phyloP scores from a whole-genome alignment of 2,113 vertebrate species.

The Gymnorhina tibicen region DNA sequence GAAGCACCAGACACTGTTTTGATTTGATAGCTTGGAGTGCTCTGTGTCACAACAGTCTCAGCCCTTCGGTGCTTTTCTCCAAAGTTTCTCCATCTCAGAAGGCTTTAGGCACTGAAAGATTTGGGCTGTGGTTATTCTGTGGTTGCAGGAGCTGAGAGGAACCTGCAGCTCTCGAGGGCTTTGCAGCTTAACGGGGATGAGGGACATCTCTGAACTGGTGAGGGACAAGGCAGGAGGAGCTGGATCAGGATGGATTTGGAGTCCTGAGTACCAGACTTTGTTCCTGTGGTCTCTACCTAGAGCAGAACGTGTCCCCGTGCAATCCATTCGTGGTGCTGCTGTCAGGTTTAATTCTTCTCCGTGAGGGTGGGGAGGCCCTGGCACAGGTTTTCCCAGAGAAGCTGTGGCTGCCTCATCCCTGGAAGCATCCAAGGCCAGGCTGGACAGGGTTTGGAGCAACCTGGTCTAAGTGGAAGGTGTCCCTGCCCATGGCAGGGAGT shows the following conservation, averaged over 20 bases:
- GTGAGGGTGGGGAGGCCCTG: not conserved
- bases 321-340: not conserved
- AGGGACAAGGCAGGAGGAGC: not conserved
- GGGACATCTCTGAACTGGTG: not conserved
- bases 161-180: not conserved
- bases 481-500: not conserved
- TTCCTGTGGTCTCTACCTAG: not conserved
- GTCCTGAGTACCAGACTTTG: not conserved
- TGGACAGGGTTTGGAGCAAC: not conserved
- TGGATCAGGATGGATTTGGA: not conserved
- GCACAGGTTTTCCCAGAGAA: not conserved
- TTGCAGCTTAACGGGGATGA: not conserved
- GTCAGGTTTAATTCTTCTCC: not conserved
- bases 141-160: not conserved
- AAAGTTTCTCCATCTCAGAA: not conserved
- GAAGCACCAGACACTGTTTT: not conserved
- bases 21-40: not conserved
- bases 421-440: not conserved
- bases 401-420: not conserved
- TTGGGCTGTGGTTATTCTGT: not conserved
- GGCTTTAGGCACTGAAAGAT: not conserved
- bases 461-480: not conserved
- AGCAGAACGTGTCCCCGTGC: not conserved
- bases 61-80: not conserved
- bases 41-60: not conserved